Evolutionary conservation across 2,888 invertebrate species (phyloP), one percentile per base, ranked within the genome.

Genomic region (Anagyrus pseudococci): DNA sequence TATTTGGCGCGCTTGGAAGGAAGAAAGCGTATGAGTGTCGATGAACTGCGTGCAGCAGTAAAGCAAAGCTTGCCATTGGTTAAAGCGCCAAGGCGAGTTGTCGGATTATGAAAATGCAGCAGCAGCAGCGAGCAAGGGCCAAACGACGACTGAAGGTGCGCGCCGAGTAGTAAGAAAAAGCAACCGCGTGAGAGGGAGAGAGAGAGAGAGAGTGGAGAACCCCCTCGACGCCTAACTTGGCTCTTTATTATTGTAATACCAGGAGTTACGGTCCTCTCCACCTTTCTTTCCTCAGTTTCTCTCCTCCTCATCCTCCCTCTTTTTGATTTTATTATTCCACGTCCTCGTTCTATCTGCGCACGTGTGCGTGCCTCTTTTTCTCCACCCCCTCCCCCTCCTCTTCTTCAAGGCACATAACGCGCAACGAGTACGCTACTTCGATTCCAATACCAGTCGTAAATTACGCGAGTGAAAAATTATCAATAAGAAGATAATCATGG

Each of bases 181-280:
- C n/a, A n/a, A n/a, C 47, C 60, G 52, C 49, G 52, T 58, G 65
- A 50, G 23, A 37, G 17, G 26, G n/a, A 33, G 7, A 58, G 17
- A 49, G 26, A 44, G 22, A 33, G 23, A 44, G 47, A 48, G 25
- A 43, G 40, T 17, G 54, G 25, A 50, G 26, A 33, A 20, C 44
- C 62, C 43, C 64, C 58, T 59, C 65, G 49, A 69, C 68, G 68
- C 72, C 72, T 73, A 74, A 73, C 71, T 67, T 72, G 72, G 70
- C 73, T 76, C 76, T 79, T 79, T 77, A 79, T 79, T 79, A 79
- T 79, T 78, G 77, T 79, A 78, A 79, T 79, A 70, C 78, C 73
- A 69, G 55, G 75, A 79, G 76, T 79, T 78, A 79, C 76, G 75
- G 70, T 71, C 73, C 67, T 69, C 67, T 70, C 69, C 69, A 68